A percentile compares a stretch with the other conserved stretches of the same genome.
phyloP scores from a whole-genome alignment of 2,888 invertebrate genomes.

The Cheilosia vulpina region DNA sequence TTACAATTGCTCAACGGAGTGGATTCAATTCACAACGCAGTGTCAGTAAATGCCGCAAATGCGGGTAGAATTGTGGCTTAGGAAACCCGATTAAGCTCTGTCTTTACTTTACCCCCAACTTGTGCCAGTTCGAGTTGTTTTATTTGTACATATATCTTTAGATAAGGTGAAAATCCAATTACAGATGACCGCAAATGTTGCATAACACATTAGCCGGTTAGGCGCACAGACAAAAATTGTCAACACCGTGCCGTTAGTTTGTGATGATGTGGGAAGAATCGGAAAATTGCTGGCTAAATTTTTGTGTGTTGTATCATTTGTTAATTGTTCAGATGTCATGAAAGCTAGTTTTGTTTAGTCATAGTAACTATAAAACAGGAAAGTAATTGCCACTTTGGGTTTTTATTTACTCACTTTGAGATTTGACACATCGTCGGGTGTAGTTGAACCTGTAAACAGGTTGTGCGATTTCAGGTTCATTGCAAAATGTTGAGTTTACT shows the following conservation, averaged over 20 bases:
- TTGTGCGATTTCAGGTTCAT: too few species aligned
- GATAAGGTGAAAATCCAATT: conserved; percentile 60
- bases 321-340: conserved; percentile 3
- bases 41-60: conserved; percentile 22
- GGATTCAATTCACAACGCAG: conserved; percentile 32
- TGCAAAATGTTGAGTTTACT: too few species aligned
- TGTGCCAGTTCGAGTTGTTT: conserved; percentile 30
- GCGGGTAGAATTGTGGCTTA: conserved; percentile 16
- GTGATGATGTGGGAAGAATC: conserved; percentile 12
- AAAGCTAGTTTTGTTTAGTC: not conserved
- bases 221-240: conserved; percentile 3
- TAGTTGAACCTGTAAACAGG: too few species aligned
- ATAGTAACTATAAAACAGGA: not conserved
- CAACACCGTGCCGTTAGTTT: not conserved
- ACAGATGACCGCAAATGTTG: conserved; percentile 65
- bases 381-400: not conserved
- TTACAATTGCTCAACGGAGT: conserved; percentile 36
- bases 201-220: conserved; percentile 49
- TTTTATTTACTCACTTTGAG: conserved; percentile 8
- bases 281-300: conserved; percentile 5
- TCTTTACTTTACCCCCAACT: conserved; percentile 12
- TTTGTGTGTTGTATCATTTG: not conserved
- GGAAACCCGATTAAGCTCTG: conserved; percentile 47
- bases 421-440: not conserved
- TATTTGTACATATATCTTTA: conserved; percentile 4